phyloP scores from a whole-genome alignment of 2,113 vertebrate species.

The Nycticebus coucang region DNA sequence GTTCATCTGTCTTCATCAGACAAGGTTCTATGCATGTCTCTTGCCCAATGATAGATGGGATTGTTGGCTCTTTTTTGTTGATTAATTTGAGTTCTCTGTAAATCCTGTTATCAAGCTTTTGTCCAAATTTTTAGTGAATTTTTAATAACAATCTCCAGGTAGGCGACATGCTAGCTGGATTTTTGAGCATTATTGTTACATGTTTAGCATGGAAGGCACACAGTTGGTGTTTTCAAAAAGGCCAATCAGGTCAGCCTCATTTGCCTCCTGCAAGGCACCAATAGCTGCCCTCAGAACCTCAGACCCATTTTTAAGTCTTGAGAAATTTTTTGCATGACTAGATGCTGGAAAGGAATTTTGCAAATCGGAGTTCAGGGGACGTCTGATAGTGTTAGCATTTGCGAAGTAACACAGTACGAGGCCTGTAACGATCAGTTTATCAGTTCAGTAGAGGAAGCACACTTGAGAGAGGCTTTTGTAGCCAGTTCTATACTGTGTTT shows the following conservation, averaged over 20 bases:
- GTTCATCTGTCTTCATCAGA: too few relatives aligned
- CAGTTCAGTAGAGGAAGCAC: not conserved
- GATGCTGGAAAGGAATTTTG: not conserved
- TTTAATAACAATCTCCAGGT: not conserved
- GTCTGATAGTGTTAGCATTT: not conserved
- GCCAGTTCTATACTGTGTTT: not conserved
- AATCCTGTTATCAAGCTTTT: too few relatives aligned
- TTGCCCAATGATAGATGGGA: too few relatives aligned
- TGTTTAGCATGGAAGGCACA: not conserved
- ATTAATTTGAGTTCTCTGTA: too few relatives aligned
- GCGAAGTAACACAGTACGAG: not conserved
- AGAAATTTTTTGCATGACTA: not conserved
- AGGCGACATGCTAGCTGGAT: not conserved
- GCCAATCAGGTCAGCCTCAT: not conserved
- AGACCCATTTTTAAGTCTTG: not conserved
- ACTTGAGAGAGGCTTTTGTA: not conserved
- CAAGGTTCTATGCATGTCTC: too few relatives aligned
- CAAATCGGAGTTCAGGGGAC: not conserved
- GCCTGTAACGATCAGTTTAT: not conserved
- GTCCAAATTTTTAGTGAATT: not conserved
- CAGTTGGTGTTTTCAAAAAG: not conserved
- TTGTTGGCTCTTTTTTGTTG: too few relatives aligned
- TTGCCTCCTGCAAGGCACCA: not conserved
- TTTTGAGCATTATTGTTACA: not conserved
- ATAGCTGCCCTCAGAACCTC: not conserved